Base-by-base conservation (phyloP, 1,140 invertebrate species). In the Orchesella cincta region DNA sequence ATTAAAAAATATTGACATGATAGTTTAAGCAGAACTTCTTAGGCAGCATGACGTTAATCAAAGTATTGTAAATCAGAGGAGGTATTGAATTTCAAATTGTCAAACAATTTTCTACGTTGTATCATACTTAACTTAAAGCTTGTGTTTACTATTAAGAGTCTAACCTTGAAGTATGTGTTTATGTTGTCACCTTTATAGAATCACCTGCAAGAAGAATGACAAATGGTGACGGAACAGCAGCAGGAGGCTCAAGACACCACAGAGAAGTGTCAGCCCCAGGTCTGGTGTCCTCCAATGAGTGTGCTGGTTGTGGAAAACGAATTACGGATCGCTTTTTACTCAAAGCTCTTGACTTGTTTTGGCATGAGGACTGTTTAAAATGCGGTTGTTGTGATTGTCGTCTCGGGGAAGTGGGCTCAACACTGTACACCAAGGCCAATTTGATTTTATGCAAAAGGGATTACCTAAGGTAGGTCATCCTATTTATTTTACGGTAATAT, bases 301-400 rank as follows among this genome's bases (percentile, higher is more conserved):
- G 81, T 78, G 79, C 79, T 31, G 81, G 81, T 8, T 82, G 81
- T 73, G 79, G 79, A 16, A 82, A 82, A 51, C 73, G 78, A 18
- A 82, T 82, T 46, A 75, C 76, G 26, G 81, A 82, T 74, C 70
- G 81, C 31, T 83, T 82, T 75, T 76, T 83, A 23, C 81, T 82
- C 31, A 81, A 85, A 85, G 94, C 96, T 3, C 85, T 98, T 83
- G 95, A 98, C 85, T 90, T 96, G 86, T 92, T 93, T 83, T 99
- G 97, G 96, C 97, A 98, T 86, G 97, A 98, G 86, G 96, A 98
- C 86, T 99, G 97, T 86, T 90, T 99, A 12, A 98, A 98, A 86
- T 98, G 97, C 85, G 94, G 94, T 76, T 98, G 96, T 87, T 98
- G 96, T 87, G 95, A 98, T 86, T 98, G 96, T 86, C 89, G 96